Conservation (phyloP, 2,888 invertebrate genomes). For the Agrochola macilenta region DNA sequence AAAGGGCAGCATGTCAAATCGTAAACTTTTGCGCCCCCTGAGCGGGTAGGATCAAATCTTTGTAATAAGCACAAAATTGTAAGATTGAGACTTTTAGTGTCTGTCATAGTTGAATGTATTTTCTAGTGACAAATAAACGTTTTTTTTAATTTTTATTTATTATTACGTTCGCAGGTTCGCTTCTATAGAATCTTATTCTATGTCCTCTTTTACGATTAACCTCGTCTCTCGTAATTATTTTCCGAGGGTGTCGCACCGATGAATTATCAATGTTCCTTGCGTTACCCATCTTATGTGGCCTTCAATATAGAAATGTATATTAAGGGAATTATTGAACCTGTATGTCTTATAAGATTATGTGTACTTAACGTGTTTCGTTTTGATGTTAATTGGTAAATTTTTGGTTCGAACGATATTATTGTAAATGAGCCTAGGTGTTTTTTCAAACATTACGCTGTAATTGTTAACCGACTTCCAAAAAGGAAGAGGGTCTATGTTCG, state of each 20-base stretch:
- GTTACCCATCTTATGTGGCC: constrained; percentile 38
- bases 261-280: constrained; percentile 60
- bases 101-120: no score
- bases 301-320: constrained; percentile 32
- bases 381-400: neutral
- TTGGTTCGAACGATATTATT: neutral
- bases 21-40: no score
- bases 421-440: neutral
- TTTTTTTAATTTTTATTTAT: no score
- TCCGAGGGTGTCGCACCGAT: constrained; percentile 54
- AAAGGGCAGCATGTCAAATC: no score
- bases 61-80: no score
- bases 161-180: neutral
- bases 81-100: no score
- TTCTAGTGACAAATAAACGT: no score
- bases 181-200: constrained; percentile 24
- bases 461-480: no score
- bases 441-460: neutral
- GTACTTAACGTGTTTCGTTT: neutral
- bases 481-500: no score
- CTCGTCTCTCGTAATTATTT: constrained; percentile 58
- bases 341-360: neutral
- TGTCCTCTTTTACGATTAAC: constrained; percentile 62
- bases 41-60: no score
- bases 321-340: constrained; percentile 27